These are phyloP conservation scores for Atrichornis clamosus DNA, from an alignment of 2,113 vertebrate genomes.

Conservation along the genomic window DNA sequence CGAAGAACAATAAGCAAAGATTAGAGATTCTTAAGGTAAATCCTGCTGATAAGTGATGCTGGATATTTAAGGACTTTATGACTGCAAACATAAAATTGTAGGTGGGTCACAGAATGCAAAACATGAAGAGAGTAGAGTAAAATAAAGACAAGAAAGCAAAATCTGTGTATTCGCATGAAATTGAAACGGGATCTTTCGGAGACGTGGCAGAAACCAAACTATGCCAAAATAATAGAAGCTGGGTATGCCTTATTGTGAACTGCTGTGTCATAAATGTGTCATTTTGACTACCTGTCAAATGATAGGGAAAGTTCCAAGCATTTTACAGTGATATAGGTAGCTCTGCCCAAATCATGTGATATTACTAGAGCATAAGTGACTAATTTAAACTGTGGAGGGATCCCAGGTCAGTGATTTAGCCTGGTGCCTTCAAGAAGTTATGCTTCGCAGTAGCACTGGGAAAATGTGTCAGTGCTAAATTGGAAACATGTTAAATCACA, in stretches of 20 bases:
- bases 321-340: background rate
- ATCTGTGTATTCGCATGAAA: background rate
- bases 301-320: background rate
- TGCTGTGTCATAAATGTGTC: background rate
- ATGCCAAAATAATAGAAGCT: background rate
- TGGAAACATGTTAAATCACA: background rate
- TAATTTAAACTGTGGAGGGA: background rate
- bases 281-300: background rate
- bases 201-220: background rate
- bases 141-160: background rate
- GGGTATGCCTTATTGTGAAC: background rate
- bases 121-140: background rate
- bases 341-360: background rate
- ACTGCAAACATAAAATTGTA: background rate
- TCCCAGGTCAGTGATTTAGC: background rate
- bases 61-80: background rate
- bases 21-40: constrained; percentile 92
- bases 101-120: background rate
- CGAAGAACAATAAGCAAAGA: constrained; percentile 92
- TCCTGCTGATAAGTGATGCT: background rate
- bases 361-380: background rate
- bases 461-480: background rate
- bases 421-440: background rate
- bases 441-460: background rate
- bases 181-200: background rate